Conservation (phyloP, 2,113 vertebrate genomes). For the Okapia johnstoni region DNA sequence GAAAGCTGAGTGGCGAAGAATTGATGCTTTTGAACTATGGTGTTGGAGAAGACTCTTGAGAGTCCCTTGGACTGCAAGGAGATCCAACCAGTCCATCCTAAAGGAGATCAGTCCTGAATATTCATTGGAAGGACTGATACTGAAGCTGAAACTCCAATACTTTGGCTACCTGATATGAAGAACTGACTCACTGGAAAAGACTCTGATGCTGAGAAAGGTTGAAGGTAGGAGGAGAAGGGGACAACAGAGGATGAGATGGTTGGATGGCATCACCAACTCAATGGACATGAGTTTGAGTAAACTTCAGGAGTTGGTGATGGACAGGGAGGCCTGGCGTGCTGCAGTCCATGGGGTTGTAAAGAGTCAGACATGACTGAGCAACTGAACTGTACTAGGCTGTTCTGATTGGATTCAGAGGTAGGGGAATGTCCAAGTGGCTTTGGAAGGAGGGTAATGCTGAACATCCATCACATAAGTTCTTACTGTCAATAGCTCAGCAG, state of each 20-base stretch:
- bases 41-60: background rate
- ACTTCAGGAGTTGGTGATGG: background rate
- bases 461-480: background rate
- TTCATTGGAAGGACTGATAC: background rate
- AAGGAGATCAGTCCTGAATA: background rate
- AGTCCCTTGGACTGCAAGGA: background rate
- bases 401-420: background rate
- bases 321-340: background rate
- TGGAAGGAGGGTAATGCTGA: background rate
- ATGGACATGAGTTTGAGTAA: background rate
- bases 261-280: background rate
- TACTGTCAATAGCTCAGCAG: background rate
- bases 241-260: background rate
- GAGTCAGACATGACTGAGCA: background rate
- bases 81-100: background rate
- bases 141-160: background rate
- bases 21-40: background rate
- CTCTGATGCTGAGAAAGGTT: background rate
- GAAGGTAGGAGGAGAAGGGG: background rate
- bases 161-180: background rate
- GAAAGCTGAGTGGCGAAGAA: background rate
- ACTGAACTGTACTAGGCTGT: background rate
- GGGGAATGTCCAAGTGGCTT: background rate
- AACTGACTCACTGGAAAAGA: background rate
- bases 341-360: background rate